phyloP scores from a whole-genome alignment of 1,140 invertebrate genomes.

The Formica selysi region DNA sequence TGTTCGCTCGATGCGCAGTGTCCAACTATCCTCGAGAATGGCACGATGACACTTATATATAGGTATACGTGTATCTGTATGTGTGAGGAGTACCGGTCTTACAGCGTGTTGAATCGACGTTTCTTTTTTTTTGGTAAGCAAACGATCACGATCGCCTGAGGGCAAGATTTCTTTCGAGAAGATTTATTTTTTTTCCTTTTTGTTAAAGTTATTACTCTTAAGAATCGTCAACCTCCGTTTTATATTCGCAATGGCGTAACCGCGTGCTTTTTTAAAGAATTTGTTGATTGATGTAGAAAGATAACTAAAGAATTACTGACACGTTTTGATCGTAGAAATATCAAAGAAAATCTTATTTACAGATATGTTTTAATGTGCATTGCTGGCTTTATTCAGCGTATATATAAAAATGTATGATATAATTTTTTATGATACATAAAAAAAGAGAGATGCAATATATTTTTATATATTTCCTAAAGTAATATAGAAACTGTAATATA shows the following conservation, averaged over 20 bases:
- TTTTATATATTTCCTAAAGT: not conserved
- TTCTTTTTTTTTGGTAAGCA: constrained; percentile 75
- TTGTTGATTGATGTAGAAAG: not conserved
- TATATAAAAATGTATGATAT: not conserved
- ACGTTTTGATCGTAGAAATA: not conserved
- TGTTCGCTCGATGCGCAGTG: constrained; percentile 77
- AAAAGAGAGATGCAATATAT: not conserved
- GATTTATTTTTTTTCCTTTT: constrained; percentile 42
- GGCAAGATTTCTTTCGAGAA: constrained; percentile 9
- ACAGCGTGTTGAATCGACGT: constrained; percentile 73
- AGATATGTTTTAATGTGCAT: not conserved
- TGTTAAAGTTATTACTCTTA: constrained; percentile 33
- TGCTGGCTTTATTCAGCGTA: not conserved
- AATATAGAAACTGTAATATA: not conserved
- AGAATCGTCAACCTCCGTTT: constrained; percentile 8
- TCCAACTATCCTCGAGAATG: constrained; percentile 77
- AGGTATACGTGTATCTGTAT: constrained; percentile 48
- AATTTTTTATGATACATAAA: not conserved
- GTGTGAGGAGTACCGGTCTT: constrained; percentile 75
- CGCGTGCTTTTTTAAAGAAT: not conserved
- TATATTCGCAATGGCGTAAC: constrained; percentile 40
- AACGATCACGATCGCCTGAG: constrained; percentile 34
- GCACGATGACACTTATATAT: constrained; percentile 79
- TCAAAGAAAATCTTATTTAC: not conserved
- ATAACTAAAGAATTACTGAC: not conserved